Evolutionary conservation across 1,140 invertebrate species (phyloP), one percentile per base, ranked within the genome.

Genomic region (Drosophila punjabiensis): DNA sequence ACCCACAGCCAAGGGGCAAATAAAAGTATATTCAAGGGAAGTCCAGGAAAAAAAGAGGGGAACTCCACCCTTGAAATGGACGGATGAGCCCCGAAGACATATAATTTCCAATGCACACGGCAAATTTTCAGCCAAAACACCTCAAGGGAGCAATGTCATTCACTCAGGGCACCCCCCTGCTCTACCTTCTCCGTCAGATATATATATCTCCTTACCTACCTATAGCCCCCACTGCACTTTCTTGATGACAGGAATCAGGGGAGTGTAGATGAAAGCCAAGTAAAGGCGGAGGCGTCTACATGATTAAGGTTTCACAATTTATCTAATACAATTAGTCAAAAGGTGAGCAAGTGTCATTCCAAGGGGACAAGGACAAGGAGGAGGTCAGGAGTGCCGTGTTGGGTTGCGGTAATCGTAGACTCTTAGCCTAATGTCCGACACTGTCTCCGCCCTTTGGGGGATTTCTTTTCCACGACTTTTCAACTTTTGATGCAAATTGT

Each of bases 261-360:
- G 63, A 45, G 20, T 53, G 41, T 61, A 59, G 56, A 65, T 50
- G 56, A 41, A 41, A 35, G 37, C 30, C 18, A 62, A 75, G 58
- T 50, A 45, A 24, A 41, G 32, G 59, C 32, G 43, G 58, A 62
- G 48, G 64, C 60, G 63, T 88, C 86, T 79, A 90, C 87, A 82
- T 81, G 86, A 90, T 90, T 90, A 90, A 82, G 86, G 86, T 81
- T 90, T 90, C 82, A 77, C 82, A 90, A 90, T 90, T 90, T 86
- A 90, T 90, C 79, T 91, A 91, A 90, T 90, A 91, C 86, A 90
- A 90, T 90, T 90, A 90, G 87, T 90, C 79, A 90, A 79, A 71
- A 90, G 86, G 79, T 82, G 82, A 82, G 77, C 62, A 61, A 47
- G 18, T 62, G 55, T 37, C 73, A 58, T 33, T 65, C 7, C 14